phyloP scores from a whole-genome alignment of 2,113 vertebrate genomes.

The Microcebus murinus region DNA sequence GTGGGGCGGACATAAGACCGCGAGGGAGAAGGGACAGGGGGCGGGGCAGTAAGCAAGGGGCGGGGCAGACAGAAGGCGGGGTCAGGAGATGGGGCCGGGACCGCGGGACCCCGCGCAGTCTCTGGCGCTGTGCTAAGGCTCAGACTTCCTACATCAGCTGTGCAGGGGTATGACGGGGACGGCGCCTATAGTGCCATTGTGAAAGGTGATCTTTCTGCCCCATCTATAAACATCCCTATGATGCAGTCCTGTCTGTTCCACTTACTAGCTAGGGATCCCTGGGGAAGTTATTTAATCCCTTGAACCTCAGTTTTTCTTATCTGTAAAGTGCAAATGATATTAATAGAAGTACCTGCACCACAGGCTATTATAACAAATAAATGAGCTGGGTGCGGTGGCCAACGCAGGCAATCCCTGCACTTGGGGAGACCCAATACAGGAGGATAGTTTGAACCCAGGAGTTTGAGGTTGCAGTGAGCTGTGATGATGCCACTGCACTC shows the following conservation, averaged over 20 bases:
- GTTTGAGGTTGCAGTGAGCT: too few species aligned
- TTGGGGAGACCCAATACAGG: too few species aligned
- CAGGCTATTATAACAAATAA: not conserved
- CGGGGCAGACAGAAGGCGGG: too few species aligned
- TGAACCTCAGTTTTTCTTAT: slow-evolving; percentile 37
- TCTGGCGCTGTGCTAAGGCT: too few species aligned
- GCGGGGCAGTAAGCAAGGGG: not conserved
- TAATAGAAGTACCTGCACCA: not conserved
- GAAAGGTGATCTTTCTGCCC: not conserved
- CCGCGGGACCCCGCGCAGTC: too few species aligned
- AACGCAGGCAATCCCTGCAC: too few species aligned
- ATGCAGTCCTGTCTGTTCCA: not conserved
- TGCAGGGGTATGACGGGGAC: not conserved
- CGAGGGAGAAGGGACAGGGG: too few species aligned
- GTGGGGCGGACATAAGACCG: too few species aligned
- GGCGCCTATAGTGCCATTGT: not conserved
- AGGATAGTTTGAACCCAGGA: too few species aligned
- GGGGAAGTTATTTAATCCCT: not conserved
- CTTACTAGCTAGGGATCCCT: not conserved
- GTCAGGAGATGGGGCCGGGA: accelerated
- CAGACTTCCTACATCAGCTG: not conserved
- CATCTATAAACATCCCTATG: not conserved
- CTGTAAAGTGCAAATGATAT: slow-evolving; percentile 23
- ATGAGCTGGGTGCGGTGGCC: not conserved
- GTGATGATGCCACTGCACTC: too few species aligned